These are phyloP conservation scores for Salvelinus namaycush DNA, from an alignment of 2,113 vertebrate species.

Conservation along the genomic window DNA sequence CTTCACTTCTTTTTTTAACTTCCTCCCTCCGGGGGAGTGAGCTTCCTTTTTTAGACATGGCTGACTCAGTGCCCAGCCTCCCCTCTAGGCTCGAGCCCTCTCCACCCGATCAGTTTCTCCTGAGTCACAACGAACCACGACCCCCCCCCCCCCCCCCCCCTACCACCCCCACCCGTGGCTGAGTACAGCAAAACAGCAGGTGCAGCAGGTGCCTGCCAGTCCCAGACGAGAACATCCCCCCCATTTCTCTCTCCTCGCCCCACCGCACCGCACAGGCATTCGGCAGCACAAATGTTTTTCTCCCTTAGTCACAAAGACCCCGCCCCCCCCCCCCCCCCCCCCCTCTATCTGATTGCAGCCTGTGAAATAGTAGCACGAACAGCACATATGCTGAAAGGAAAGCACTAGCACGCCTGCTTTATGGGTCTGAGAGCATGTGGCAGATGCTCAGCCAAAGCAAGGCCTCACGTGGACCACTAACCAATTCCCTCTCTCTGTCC, in stretches of 20 bases:
- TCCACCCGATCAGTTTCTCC: conserved; percentile 59
- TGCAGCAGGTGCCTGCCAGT: conserved; percentile 14
- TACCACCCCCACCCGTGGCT: not conserved
- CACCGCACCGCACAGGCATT: conserved; percentile 23
- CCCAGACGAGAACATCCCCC: conserved; percentile 23
- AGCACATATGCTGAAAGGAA: too few species aligned
- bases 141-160: not conserved
- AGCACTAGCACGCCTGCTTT: too few species aligned
- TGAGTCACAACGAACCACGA: conserved; percentile 67
- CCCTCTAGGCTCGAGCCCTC: not conserved
- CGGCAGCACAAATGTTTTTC: not conserved
- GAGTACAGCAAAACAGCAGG: conserved; percentile 37
- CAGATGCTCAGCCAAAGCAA: not conserved
- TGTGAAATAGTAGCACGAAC: too few species aligned
- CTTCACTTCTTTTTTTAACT: not conserved
- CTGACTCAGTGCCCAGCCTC: conserved; percentile 60
- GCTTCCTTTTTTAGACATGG: conserved; percentile 68
- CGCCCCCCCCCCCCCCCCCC: too few species aligned
- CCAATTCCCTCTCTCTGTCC: conserved; percentile 8
- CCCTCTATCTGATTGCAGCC: too few species aligned
- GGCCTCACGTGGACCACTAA: conserved; percentile 13
- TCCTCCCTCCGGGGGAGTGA: not conserved
- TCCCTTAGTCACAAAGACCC: too few species aligned
- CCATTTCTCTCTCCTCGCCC: conserved; percentile 17
- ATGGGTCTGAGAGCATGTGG: too few species aligned